phyloP scores from a whole-genome alignment of 2,888 invertebrate genomes.

The Philereme transversata region DNA sequence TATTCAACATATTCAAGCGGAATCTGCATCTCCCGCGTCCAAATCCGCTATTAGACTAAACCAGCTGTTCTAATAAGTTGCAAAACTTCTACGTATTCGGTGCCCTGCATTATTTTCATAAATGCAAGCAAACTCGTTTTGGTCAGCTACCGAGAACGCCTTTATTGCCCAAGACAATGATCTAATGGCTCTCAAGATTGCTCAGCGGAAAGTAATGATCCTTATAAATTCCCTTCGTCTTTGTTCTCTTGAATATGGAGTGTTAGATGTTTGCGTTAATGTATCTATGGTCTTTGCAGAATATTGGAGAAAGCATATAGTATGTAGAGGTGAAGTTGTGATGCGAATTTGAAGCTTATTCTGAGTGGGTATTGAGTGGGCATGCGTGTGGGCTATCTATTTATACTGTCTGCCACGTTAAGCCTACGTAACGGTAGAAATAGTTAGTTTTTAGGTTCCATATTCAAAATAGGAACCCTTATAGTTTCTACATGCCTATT shows the following conservation, averaged over 20 bases:
- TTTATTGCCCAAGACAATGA: conserved; percentile 64
- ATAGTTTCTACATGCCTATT: too few species aligned
- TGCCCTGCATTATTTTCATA: conserved; percentile 24
- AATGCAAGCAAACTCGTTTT: conserved; percentile 60
- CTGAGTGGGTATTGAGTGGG: not conserved
- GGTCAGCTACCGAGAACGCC: conserved; percentile 65
- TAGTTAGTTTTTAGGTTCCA: too few species aligned
- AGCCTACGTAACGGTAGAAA: too few species aligned
- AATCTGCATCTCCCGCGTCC: too few species aligned
- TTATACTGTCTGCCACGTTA: not conserved
- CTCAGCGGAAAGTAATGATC: conserved; percentile 26
- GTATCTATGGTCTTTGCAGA: conserved; percentile 32
- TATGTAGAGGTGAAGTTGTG: conserved; percentile 3
- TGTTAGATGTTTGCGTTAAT: conserved; percentile 26
- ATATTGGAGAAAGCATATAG: conserved; percentile 21
- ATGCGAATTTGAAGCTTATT: conserved; percentile 4
- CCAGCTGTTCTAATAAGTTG: conserved; percentile 5
- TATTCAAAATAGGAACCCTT: too few species aligned
- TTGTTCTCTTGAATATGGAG: conserved; percentile 28
- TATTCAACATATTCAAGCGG: too few species aligned
- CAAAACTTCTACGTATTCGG: conserved; percentile 7
- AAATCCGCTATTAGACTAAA: not conserved
- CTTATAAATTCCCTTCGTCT: conserved; percentile 19
- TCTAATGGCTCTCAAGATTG: conserved; percentile 63
- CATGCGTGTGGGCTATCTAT: conserved; percentile 9